Evolutionary conservation across 2,113 vertebrate genomes (phyloP).

Genomic region (Hiodon alosoides): DNA sequence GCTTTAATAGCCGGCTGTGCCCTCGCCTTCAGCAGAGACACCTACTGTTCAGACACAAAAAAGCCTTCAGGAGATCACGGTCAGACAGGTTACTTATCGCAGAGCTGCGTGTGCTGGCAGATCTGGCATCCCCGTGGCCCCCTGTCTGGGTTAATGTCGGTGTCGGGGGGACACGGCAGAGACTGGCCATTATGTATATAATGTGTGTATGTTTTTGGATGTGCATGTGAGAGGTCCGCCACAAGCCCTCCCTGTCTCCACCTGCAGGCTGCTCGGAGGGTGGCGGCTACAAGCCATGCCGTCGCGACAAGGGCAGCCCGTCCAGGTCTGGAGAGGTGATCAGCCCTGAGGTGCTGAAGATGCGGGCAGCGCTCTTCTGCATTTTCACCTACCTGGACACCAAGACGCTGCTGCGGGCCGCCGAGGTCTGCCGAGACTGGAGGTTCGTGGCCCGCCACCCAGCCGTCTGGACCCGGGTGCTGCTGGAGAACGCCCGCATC

Average conservation of each 20-base stretch:
- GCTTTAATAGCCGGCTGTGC: too few species aligned
- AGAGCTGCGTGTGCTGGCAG: too few species aligned
- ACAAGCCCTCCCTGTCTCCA: neutral
- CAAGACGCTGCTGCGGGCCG: conserved; percentile 81
- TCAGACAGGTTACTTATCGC: too few species aligned
- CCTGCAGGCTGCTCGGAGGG: conserved; percentile 57
- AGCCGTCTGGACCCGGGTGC: conserved; percentile 89
- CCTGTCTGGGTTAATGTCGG: too few species aligned
- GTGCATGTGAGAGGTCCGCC: neutral
- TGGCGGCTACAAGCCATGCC: conserved; percentile 53
- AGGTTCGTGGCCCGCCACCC: conserved; percentile 93
- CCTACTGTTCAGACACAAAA: too few species aligned
- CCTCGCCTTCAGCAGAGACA: too few species aligned
- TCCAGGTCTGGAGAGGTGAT: conserved; percentile 88
- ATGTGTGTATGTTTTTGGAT: neutral
- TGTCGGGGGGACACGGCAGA: too few species aligned
- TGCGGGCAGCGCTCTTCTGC: conserved; percentile 91
- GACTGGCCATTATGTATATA: neutral
- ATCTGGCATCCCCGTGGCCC: too few species aligned
- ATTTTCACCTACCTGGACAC: conserved; percentile 98
- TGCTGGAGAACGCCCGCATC: conserved; percentile 90
- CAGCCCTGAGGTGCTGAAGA: conserved; percentile 95
- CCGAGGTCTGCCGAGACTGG: conserved; percentile 93
- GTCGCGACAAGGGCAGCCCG: conserved; percentile 72
- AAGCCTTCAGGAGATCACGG: too few species aligned